Base-by-base conservation (phyloP, 1,140 invertebrate species). In the Monochamus saltuarius region DNA sequence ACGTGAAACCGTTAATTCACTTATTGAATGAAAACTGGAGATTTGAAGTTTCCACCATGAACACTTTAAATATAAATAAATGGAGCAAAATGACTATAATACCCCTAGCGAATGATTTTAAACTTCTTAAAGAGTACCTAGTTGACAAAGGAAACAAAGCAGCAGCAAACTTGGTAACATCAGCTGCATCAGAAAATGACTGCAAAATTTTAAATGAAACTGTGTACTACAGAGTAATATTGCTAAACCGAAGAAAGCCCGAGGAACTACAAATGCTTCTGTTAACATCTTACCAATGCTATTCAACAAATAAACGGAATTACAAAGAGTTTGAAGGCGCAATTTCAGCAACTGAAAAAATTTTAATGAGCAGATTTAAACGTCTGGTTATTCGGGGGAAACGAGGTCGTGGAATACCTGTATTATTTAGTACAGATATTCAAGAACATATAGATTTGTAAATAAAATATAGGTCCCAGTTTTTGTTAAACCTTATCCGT, bases 21-120 rank as follows among this genome's bases (percentile, higher is more conserved):
- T 29, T 29, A 29, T 3, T 29, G 22, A 29, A 29, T 29, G 22
- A 29, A 29, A 29, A 29, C 22, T 29, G 22, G 22, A 29, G 22
- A 29, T 29, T 29, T 29, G 22, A 29, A 29, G 22, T 29, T 29
- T 29, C 22, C 2, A 29, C 22, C 22, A 29, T 29, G 22, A 29
- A 29, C 22, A 29, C 22, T 29, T 29, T 29, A 29, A 29, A 29
- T 29, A 29, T 29, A 6, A 29, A 29, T 29, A 29, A 29, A 29
- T 29, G 22, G 22, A 29, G 6, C 22, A 29, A 29, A 52, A 40
- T 70, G 4, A 69, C 66, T 22, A 39, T 70, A 38, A 54, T 69
- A 10, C 68, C 66, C 7, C 46, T 70, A 8, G 64, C 68, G 16
- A 60, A 47, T 46, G 68, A 69, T 40, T 42, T 69, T 37, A 68